Evolutionary conservation across 2,113 vertebrate genomes (phyloP).

Genomic region (Cottus gobio): DNA sequence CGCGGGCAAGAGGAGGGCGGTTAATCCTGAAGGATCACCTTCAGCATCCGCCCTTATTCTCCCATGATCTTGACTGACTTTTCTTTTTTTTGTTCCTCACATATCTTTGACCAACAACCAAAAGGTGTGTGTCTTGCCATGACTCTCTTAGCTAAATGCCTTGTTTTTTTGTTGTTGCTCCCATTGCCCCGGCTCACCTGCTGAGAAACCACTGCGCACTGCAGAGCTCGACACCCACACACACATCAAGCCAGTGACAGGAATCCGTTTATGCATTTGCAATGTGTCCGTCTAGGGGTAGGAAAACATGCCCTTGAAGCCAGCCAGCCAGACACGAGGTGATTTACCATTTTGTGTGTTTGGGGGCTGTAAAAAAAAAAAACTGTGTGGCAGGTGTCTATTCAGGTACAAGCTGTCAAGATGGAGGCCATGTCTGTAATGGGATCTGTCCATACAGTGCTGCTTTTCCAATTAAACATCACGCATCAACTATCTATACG

Average conservation of each 20-base stretch:
- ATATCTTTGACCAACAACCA: constrained; percentile 31
- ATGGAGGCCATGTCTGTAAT: constrained; percentile 28
- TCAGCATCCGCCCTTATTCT: constrained; percentile 51
- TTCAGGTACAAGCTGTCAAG: constrained; percentile 45
- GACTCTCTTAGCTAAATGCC: neutral
- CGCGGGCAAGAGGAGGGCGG: constrained; percentile 13
- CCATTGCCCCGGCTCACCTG: constrained; percentile 30
- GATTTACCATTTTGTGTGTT: constrained; percentile 62
- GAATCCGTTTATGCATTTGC: constrained; percentile 76
- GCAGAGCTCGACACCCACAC: constrained; percentile 55
- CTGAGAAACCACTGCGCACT: constrained; percentile 34
- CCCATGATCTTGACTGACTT: constrained; percentile 42
- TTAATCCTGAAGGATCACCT: constrained; percentile 65
- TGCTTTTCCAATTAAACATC: constrained; percentile 48
- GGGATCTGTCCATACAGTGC: constrained; percentile 28
- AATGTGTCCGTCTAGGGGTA: constrained; percentile 64
- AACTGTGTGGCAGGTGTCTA: constrained; percentile 48
- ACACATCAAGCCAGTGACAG: constrained; percentile 69
- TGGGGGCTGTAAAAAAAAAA: constrained; percentile 11
- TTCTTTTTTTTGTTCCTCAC: constrained; percentile 29
- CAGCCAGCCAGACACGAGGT: constrained; percentile 47
- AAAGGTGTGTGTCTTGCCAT: constrained; percentile 13
- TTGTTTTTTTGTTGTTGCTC: neutral
- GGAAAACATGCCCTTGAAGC: constrained; percentile 71
- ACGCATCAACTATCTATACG: constrained; percentile 48